phyloP scores from a whole-genome alignment of 2,888 invertebrate species.

The Villa cingulata region DNA sequence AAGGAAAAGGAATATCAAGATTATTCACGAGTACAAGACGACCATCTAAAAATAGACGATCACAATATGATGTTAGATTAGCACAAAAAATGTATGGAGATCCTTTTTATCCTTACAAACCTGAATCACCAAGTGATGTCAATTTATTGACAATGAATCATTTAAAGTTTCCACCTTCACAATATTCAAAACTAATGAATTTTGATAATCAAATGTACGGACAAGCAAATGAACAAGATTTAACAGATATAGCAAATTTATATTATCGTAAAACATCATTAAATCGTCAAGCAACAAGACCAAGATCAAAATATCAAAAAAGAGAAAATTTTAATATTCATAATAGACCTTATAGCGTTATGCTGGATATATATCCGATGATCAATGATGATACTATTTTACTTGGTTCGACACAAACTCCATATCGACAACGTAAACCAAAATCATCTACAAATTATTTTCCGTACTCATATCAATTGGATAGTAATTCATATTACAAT shows the following conservation, averaged over 20 bases:
- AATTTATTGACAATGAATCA: slow-evolving; percentile 52
- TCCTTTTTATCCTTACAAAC: slow-evolving; percentile 56
- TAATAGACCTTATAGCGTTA: slow-evolving; percentile 46
- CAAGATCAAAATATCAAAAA: background rate
- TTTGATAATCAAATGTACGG: background rate
- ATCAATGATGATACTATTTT: slow-evolving; percentile 26
- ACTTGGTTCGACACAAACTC: slow-evolving; percentile 21
- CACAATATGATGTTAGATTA: slow-evolving; percentile 7
- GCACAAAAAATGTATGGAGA: slow-evolving; percentile 30
- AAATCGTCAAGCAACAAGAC: slow-evolving; percentile 5
- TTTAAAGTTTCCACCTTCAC: slow-evolving; percentile 10
- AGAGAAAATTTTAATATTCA: background rate
- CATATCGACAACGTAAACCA: slow-evolving; percentile 8
- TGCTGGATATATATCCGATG: slow-evolving; percentile 50
- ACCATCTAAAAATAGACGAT: slow-evolving; percentile 18
- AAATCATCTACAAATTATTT: slow-evolving; percentile 3
- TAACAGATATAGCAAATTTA: slow-evolving; percentile 6
- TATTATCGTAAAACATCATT: slow-evolving; percentile 9
- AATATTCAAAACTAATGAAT: background rate
- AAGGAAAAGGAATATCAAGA: slow-evolving; percentile 29
- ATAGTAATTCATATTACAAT: slow-evolving; percentile 15
- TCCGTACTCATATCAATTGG: slow-evolving; percentile 2
- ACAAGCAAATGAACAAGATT: background rate
- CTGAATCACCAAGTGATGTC: slow-evolving; percentile 57
- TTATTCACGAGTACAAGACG: slow-evolving; percentile 25